Percentiles rank a stretch among this genome's conserved stretches.
phyloP scores from a whole-genome alignment of 1,140 invertebrate species.

The Drosophila serrata region DNA sequence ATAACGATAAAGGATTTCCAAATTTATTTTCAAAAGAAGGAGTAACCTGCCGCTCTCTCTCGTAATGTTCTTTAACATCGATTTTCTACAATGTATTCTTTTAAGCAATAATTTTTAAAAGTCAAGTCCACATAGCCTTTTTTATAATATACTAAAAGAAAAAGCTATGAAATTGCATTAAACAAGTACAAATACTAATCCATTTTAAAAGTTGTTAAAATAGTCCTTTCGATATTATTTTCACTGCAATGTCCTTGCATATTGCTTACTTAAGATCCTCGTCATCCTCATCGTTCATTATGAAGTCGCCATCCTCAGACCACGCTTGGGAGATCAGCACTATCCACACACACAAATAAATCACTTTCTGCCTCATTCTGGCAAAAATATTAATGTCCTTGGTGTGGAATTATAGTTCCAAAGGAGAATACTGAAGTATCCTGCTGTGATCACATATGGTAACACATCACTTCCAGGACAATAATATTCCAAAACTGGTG shows the following conservation, averaged over 20 bases:
- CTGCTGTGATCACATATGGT: slow-evolving; percentile 35
- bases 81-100: no score
- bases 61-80: background rate
- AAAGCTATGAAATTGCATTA: background rate
- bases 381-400: background rate
- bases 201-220: background rate
- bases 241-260: background rate
- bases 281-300: slow-evolving; percentile 67
- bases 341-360: slow-evolving; percentile 35
- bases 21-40: background rate
- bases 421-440: background rate
- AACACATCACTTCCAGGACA: slow-evolving; percentile 46
- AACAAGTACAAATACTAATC: background rate
- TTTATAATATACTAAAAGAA: background rate
- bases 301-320: slow-evolving; percentile 60
- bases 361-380: slow-evolving; percentile 57
- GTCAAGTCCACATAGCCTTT: no score
- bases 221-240: background rate
- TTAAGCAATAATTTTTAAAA: no score
- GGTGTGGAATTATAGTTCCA: background rate
- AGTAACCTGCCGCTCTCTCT: background rate
- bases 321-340: slow-evolving; percentile 37
- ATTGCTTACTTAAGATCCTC: slow-evolving; percentile 59
- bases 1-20: no score
- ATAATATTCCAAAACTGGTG: slow-evolving; percentile 2